Conservation (phyloP, 2,888 invertebrate genomes). For the Phyllotreta cruciferae region DNA sequence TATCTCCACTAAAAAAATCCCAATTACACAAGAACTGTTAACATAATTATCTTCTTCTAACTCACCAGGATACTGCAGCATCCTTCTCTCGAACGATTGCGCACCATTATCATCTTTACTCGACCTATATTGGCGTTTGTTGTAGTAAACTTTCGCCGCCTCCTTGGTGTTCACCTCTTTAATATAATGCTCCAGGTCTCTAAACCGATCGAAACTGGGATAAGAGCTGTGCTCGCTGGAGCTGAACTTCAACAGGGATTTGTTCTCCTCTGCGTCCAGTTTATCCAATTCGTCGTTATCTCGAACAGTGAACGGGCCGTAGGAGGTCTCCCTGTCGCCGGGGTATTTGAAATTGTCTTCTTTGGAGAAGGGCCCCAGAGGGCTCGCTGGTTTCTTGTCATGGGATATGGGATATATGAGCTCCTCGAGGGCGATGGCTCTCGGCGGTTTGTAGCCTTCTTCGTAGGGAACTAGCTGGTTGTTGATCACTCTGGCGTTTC, state of each 20-base stretch:
- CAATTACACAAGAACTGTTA: not conserved
- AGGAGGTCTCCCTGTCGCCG: slow-evolving; percentile 43
- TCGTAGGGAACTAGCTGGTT: slow-evolving; percentile 80
- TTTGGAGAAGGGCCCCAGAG: slow-evolving; percentile 68
- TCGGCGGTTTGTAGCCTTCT: slow-evolving; percentile 71
- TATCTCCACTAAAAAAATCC: slow-evolving; percentile 55
- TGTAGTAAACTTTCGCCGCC: slow-evolving; percentile 67
- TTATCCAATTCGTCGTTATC: slow-evolving; percentile 60
- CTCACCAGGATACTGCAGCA: slow-evolving; percentile 71
- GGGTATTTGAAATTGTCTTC: slow-evolving; percentile 65
- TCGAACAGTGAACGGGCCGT: slow-evolving; percentile 68
- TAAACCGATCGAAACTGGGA: slow-evolving; percentile 69
- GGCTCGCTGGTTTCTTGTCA: slow-evolving; percentile 9
- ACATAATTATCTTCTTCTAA: not conserved
- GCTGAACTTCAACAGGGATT: slow-evolving; percentile 40
- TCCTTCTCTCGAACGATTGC: slow-evolving; percentile 71
- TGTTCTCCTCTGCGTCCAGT: slow-evolving; percentile 38
- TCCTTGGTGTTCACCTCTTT: slow-evolving; percentile 73
- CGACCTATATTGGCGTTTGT: slow-evolving; percentile 58
- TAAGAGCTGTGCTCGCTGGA: slow-evolving; percentile 60
- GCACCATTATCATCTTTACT: slow-evolving; percentile 62
- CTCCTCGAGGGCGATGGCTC: slow-evolving; percentile 67
- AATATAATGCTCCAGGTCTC: slow-evolving; percentile 71
- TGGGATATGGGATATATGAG: slow-evolving; percentile 50
- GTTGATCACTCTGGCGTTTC: slow-evolving; percentile 88